Evolutionary conservation across 1,140 invertebrate species (phyloP), one percentile per base, ranked within the genome.

Genomic region (Propsilocerus akamusi): DNA sequence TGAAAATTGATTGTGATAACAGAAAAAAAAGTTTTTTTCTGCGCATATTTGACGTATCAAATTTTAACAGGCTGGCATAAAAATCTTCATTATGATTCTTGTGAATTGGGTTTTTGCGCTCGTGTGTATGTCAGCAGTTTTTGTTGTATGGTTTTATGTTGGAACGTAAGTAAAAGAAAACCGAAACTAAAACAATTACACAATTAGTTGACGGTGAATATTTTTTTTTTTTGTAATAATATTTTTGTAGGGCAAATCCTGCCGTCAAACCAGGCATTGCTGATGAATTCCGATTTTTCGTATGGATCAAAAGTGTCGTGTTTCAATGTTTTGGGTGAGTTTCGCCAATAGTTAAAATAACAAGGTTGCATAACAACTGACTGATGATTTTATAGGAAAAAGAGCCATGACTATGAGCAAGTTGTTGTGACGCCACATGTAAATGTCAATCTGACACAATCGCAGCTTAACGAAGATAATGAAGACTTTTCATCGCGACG

Each of bases 401-500:
- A 80, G 48, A 75, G 79, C 28, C 72, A 80, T 49, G 80, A 86
- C 61, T 89, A 89, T 55, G 88, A 94, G 59, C 86, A 93, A 64
- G 83, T 94, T 56, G 80, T 95, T 1, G 86, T 94, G 46, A 86
- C 89, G 4, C 86, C 90, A 1, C 76, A 80, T 8, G 83, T 86
- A 2, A 83, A 81, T 41, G 76, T 94, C 7, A 75, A 86, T 58
- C 75, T 89, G 20, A 78, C 78, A 55, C 81, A 87, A 17, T 77
- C 88, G 47, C 86, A 92, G 61, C 68, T 95, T 22, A 97, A 91
- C 53, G 90, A 95, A 59, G 88, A 95, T 58, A 96, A 96, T 67
- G 81, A 87, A 66, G 93, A 97, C 67, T 97, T 95, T 67, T 78
- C 87, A 2, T 81, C 80, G 26, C 75, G 93, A 55, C 78, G 86